Base-by-base conservation (phyloP, 2,797 vertebrate genomes). In the Trematomus bernacchii region DNA sequence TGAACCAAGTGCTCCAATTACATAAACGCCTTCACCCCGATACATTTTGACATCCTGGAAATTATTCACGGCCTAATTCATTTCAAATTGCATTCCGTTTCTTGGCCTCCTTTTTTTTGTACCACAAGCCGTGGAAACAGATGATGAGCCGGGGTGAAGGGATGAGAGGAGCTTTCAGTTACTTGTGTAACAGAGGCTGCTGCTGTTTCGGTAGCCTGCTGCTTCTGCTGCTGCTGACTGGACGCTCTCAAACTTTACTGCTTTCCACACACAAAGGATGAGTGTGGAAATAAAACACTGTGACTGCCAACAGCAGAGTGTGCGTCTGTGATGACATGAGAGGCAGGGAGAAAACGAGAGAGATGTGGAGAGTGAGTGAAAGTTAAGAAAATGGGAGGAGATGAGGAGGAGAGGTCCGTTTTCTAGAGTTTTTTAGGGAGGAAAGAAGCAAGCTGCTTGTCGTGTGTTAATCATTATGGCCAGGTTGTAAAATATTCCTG, bases 21-120 rank as follows among this genome's bases (percentile, higher is more conserved):
- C 87, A 81, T 85, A 88, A 90, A 91, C 53, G 76, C 82, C 75
- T 80, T 91, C 83, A 88, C 79, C 80, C 76, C 87, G 70, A 89
- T 82, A 85, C 88, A 91, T 86, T 89, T 80, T 89, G 89, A 92
- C 87, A 91, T 89, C 85, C 86, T 84, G 74, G 84, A 89, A 87
- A 92, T 88, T 91, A 91, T 92, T 90, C 90, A 91, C 85, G 59
- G 85, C 78, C 87, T 87, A 88, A 90, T 91, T 92, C 86, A 62
- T 87, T 89, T 85, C 80, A 89, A 91, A 91, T 84, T 87, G 76
- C 86, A 83, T 92, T 76, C 72, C 66, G 40, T 90, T 86, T 87
- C 83, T 85, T 78, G 69, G 80, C 74, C 76, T 72, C 77, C 44
- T 61, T 66, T 53, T 53, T 52, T 48, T 42, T 8, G n/a, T 54